phyloP scores from a whole-genome alignment of 2,888 invertebrate species.

The Nemotelus pantherinus region DNA sequence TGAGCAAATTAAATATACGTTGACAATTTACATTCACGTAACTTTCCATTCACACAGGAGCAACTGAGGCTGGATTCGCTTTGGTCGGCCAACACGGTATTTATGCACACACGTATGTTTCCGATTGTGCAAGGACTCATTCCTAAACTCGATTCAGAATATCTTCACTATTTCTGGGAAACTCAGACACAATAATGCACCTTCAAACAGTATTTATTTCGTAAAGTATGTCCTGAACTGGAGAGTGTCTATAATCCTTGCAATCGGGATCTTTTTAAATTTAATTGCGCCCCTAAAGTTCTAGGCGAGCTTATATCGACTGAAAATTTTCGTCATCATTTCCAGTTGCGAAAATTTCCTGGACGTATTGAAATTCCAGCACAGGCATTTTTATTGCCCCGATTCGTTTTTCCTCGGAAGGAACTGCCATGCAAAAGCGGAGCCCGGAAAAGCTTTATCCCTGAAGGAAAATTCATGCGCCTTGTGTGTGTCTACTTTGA shows the following conservation, averaged over 20 bases:
- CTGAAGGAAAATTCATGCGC: constrained; percentile 38
- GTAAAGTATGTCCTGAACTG: not conserved
- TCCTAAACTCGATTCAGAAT: too few relatives aligned
- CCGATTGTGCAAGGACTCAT: too few relatives aligned
- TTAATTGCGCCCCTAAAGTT: constrained; percentile 39
- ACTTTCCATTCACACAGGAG: too few relatives aligned
- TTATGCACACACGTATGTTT: too few relatives aligned
- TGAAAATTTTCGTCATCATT: constrained; percentile 55
- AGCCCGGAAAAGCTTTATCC: constrained; percentile 44
- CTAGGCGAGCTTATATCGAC: constrained; percentile 60
- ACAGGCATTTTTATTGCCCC: constrained; percentile 8
- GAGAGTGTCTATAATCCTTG: not conserved
- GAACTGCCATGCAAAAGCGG: not conserved
- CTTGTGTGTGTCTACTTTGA: not conserved
- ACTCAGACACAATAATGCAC: too few relatives aligned
- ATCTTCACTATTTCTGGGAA: too few relatives aligned
- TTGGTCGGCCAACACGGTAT: too few relatives aligned
- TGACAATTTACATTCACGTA: too few relatives aligned
- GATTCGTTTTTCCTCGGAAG: not conserved
- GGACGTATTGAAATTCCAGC: constrained; percentile 35
- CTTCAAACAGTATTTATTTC: not conserved
- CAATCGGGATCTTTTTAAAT: constrained; percentile 15
- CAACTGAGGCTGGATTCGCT: too few relatives aligned
- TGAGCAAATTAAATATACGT: not conserved
- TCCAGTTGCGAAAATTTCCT: constrained; percentile 42